phyloP scores from a whole-genome alignment of 2,797 vertebrate species.

The Okamejei kenojei region DNA sequence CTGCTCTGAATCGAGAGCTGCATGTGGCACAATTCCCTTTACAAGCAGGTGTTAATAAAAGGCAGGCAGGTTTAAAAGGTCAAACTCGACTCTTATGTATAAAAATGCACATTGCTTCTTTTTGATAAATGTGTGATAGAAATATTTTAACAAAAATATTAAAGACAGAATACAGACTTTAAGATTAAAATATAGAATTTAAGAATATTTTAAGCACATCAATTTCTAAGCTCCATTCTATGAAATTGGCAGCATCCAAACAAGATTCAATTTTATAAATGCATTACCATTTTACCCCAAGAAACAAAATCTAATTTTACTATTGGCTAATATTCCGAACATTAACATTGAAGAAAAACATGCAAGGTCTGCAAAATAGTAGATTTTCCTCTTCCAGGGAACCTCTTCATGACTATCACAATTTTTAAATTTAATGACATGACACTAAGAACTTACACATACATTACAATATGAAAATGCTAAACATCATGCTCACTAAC shows the following conservation, averaged over 20 bases:
- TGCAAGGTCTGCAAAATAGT: background rate
- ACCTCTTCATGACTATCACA: background rate
- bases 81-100: conserved; percentile 57
- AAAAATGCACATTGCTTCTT: background rate
- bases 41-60: conserved; percentile 99
- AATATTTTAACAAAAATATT: background rate
- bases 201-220: conserved; percentile 58
- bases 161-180: background rate
- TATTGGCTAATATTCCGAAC: background rate
- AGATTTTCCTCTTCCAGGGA: background rate
- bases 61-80: conserved; percentile 84
- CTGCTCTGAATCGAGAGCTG: conserved; percentile 71
- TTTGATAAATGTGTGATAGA: background rate
- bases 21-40: conserved; percentile 76
- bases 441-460: conserved; percentile 39
- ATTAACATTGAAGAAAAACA: background rate
- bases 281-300: background rate
- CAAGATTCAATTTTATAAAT: background rate
- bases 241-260: background rate
- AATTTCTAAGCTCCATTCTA: conserved; percentile 62
- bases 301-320: background rate
- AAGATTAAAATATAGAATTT: background rate
- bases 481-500: conserved; percentile 88
- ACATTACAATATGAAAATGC: conserved; percentile 81
- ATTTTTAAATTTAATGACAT: background rate